phyloP scores from a whole-genome alignment of 2,888 invertebrate species.

The Drosophila limbata region DNA sequence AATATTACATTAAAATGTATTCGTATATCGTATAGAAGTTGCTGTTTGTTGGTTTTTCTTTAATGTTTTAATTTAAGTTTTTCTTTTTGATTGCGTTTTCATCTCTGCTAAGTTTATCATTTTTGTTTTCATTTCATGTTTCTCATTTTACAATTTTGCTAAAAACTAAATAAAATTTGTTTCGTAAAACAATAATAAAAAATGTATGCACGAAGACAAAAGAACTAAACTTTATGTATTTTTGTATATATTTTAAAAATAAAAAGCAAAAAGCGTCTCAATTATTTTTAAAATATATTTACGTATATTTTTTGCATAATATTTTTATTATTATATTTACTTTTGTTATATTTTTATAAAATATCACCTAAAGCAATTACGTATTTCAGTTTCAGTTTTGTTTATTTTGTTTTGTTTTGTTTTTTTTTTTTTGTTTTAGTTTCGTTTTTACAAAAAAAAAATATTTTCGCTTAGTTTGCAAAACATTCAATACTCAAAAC shows the following conservation, averaged over 20 bases:
- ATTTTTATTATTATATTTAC: conserved; percentile 43
- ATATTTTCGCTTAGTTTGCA: conserved; percentile 57
- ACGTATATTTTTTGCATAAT: conserved; percentile 54
- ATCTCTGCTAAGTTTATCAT: conserved; percentile 47
- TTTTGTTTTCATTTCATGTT: conserved; percentile 60
- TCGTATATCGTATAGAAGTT: conserved; percentile 83
- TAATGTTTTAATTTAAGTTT: conserved; percentile 47
- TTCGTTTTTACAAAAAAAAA: conserved; percentile 68
- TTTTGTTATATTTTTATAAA: conserved; percentile 76
- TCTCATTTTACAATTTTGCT: conserved; percentile 85
- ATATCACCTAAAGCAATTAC: conserved; percentile 85
- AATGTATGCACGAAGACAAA: conserved; percentile 61
- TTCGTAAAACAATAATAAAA: conserved; percentile 77
- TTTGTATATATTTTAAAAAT: conserved; percentile 57
- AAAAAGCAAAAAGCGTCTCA: conserved; percentile 66
- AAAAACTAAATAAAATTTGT: conserved; percentile 83
- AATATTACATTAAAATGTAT: conserved; percentile 85
- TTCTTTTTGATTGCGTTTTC: conserved; percentile 72
- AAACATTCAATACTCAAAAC: conserved; percentile 66
- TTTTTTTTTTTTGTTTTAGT: conserved; percentile 45
- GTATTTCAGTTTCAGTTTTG: conserved; percentile 83
- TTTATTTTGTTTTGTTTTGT: conserved; percentile 53
- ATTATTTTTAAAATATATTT: conserved; percentile 66
- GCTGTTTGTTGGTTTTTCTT: conserved; percentile 63
- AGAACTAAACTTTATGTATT: conserved; percentile 53